These are phyloP conservation scores for Scolopax bukidnonensis DNA, from an alignment of 2,797 vertebrate species.

Conservation along the genomic window DNA sequence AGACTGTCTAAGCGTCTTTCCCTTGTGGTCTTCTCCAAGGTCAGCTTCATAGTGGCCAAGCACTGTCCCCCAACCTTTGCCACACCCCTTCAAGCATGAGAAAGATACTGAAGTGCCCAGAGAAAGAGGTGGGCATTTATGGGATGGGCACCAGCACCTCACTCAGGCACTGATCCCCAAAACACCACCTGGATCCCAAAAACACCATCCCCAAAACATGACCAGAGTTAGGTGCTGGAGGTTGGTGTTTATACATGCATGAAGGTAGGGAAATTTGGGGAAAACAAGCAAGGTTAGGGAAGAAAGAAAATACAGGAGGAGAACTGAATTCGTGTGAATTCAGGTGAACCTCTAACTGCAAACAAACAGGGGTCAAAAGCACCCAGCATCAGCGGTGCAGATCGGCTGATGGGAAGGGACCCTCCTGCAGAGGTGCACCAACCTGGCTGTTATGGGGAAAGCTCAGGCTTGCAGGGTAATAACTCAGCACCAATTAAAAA, in stretches of 20 bases:
- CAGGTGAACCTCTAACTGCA: background rate
- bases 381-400: background rate
- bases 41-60: background rate
- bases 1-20: background rate
- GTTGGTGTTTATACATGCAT: background rate
- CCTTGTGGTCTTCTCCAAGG: background rate
- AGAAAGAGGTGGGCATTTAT: background rate
- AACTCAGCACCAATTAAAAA: background rate
- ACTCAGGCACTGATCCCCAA: background rate
- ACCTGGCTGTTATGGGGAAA: background rate
- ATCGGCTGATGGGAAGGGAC: background rate
- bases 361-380: background rate
- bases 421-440: background rate
- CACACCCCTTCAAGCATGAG: background rate
- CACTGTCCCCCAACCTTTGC: background rate
- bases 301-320: background rate
- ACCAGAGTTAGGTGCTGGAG: background rate
- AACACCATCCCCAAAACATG: fast-evolving
- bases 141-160: background rate
- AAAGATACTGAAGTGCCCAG: background rate
- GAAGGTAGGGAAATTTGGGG: background rate
- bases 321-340: background rate
- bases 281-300: background rate
- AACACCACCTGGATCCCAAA: background rate
- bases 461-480: background rate